Percentiles rank a stretch among this genome's conserved stretches.
These are phyloP conservation scores for Automeris io DNA, from an alignment of 2,888 invertebrate species.

Conservation along the genomic window DNA sequence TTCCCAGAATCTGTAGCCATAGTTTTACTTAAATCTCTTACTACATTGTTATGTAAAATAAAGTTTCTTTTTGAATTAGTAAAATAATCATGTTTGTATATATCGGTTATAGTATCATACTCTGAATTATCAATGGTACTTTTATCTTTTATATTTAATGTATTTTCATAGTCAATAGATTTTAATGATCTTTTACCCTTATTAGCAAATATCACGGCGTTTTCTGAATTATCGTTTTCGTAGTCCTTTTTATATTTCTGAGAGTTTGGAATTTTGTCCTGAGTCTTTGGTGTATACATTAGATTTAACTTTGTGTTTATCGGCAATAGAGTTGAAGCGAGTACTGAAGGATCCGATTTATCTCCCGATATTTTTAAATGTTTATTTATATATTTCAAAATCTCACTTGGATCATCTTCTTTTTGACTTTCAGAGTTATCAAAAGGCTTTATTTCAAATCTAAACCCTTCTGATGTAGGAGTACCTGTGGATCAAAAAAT, in stretches of 20 bases:
- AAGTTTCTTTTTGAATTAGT: too few species aligned
- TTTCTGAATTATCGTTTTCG: not conserved
- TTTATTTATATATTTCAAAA: constrained; percentile 21
- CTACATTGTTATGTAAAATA: not conserved
- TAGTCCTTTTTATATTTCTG: not conserved
- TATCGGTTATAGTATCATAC: not conserved
- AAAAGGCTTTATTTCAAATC: constrained; percentile 25
- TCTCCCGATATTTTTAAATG: constrained; percentile 22
- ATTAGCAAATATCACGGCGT: not conserved
- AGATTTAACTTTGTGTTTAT: not conserved
- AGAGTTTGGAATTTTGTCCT: not conserved
- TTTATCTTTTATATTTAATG: too few species aligned
- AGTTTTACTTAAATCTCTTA: not conserved
- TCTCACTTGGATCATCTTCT: constrained; percentile 16
- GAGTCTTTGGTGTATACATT: constrained; percentile 1
- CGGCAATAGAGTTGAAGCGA: not conserved
- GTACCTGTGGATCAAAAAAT: not conserved
- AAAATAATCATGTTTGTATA: too few species aligned
- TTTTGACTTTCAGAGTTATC: not conserved
- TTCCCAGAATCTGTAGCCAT: too few species aligned
- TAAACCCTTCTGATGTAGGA: constrained; percentile 27
- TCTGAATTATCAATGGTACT: not conserved
- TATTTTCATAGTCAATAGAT: constrained; percentile 11
- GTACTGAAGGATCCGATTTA: not conserved
- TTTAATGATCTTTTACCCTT: constrained; percentile 19